Base-by-base conservation (phyloP, 2,113 vertebrate genomes). In the Chaenogobius annularis region DNA sequence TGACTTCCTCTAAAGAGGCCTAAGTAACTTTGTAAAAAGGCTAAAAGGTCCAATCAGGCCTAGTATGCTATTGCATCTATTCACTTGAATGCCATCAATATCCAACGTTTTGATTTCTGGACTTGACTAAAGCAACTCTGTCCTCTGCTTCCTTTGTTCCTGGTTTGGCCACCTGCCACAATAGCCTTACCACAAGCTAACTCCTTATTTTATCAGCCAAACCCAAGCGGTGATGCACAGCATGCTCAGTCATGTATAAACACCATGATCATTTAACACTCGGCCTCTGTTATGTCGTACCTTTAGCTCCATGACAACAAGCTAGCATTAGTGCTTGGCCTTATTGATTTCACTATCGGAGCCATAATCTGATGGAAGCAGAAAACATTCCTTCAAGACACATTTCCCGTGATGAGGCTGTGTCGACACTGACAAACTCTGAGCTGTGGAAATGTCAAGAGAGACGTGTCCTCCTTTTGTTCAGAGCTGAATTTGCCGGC, bases 391-490 rank as follows among this genome's bases (percentile, higher is more conserved):
- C 90, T 82, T 81, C 75, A 68, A 89, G 89, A 89, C 80, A 75
- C 68, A 90, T 90, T 89, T 84, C 82, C 81, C 75, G 75, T 79
- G 79, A 83, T 81, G 85, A 92, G 85, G 78, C 66, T 84, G 75
- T 83, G 83, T 83, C 85, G 84, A 90, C 90, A 83, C 78, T 58
- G 66, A 83, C 88, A 89, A 85, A 87, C 82, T 83, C 75, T 68
- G 80, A 90, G 86, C 90, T 81, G 86, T 89, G 82, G 83, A 87
- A 92, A 93, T 89, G 85, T 92, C 91, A 89, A 86, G 83, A 91
- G 83, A 91, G 87, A 90, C 77, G 80, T 90, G 84, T 88, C 86
- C 81, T 90, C 84, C 84, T 92, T 92, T 92, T 91, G 86, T 92
- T 91, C 69, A 20, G 73, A 35, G 62, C 74, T 43, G 83, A 85